phyloP scores from a whole-genome alignment of 2,113 vertebrate species.

The Aptenodytes patagonicus region DNA sequence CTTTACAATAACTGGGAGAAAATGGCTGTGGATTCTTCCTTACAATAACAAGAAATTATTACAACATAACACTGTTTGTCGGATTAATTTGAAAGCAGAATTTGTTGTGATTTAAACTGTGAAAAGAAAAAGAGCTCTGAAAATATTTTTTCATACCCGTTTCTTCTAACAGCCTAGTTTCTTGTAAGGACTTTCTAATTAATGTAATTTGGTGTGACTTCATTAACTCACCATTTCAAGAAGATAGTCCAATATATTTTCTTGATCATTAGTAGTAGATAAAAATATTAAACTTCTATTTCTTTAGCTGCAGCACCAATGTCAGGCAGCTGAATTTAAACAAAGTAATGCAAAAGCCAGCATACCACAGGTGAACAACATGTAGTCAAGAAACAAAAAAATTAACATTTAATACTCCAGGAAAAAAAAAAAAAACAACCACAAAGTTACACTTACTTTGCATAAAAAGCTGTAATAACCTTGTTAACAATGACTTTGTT shows the following conservation, averaged over 20 bases:
- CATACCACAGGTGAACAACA: not conserved
- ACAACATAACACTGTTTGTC: not conserved
- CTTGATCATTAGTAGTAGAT: not conserved
- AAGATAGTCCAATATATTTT: not conserved
- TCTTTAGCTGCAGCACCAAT: not conserved
- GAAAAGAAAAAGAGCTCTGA: not conserved
- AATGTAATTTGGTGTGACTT: not conserved
- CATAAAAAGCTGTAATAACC: not conserved
- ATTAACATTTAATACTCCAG: not conserved
- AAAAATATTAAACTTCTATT: conserved; percentile 19
- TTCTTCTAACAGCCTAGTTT: not conserved
- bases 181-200: not conserved
- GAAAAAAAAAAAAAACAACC: not conserved
- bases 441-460: not conserved
- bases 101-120: not conserved
- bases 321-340: not conserved
- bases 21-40: not conserved
- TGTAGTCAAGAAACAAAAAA: not conserved
- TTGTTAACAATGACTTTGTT: not conserved
- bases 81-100: not conserved
- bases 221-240: not conserved
- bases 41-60: not conserved
- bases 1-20: not conserved
- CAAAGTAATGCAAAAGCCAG: not conserved
- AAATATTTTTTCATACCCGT: not conserved